These are phyloP conservation scores for Glaucopsyche alexis DNA, from an alignment of 2,888 invertebrate genomes.

Conservation along the genomic window DNA sequence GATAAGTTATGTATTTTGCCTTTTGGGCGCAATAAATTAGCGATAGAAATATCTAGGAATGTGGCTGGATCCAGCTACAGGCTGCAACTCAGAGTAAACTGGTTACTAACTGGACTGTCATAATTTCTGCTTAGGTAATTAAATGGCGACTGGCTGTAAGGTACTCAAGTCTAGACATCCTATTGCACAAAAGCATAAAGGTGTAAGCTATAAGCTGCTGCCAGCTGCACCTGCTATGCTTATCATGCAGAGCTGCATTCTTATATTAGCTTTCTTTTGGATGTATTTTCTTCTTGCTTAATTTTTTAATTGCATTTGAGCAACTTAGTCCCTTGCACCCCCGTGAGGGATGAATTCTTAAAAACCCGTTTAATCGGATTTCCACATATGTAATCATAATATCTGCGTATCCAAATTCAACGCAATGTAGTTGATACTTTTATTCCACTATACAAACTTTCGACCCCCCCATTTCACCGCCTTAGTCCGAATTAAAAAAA, in stretches of 20 bases:
- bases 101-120: neutral
- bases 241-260: too few relatives aligned
- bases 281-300: neutral
- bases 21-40: constrained; percentile 1
- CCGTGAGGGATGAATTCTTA: too few relatives aligned
- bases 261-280: neutral
- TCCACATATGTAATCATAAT: too few relatives aligned
- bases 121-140: constrained; percentile 17
- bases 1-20: neutral
- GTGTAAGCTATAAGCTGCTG: neutral
- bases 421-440: too few relatives aligned
- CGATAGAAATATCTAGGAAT: constrained; percentile 9
- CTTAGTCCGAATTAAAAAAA: too few relatives aligned
- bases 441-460: too few relatives aligned
- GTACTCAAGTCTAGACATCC: constrained; percentile 2
- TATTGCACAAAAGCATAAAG: neutral
- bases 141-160: neutral
- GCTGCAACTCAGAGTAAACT: neutral
- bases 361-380: too few relatives aligned
- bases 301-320: too few relatives aligned
- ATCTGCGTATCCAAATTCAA: too few relatives aligned
- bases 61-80: constrained; percentile 5
- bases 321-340: too few relatives aligned
- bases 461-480: too few relatives aligned
- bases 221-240: neutral